Evolutionary conservation across 2,888 invertebrate species (phyloP).

Genomic region (Sesia bembeciformis): DNA sequence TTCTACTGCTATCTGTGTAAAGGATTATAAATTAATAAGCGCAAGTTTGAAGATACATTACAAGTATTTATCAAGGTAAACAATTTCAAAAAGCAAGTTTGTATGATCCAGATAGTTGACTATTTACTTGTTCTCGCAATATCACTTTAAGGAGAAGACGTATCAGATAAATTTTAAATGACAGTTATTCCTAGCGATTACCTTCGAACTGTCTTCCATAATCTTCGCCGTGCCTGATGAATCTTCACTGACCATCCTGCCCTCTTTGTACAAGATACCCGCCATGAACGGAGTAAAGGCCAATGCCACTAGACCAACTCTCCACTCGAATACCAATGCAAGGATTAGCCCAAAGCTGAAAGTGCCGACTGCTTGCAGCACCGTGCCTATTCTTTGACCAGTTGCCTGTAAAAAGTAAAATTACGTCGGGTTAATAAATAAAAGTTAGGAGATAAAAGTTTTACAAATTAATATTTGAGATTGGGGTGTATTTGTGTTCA

Average conservation of each 20-base stretch:
- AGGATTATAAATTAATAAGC: no score
- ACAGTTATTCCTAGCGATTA: slow-evolving; percentile 18
- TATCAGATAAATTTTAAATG: no score
- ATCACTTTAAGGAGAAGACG: no score
- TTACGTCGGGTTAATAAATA: no score
- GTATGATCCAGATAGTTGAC: no score
- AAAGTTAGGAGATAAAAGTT: no score
- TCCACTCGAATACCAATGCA: slow-evolving; percentile 83
- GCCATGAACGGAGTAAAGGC: slow-evolving; percentile 83
- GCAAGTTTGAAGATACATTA: no score
- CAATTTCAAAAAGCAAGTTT: no score
- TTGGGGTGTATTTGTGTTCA: no score
- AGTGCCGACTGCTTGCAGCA: slow-evolving; percentile 82
- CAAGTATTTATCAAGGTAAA: no score
- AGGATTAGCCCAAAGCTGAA: slow-evolving; percentile 77
- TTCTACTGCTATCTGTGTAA: slow-evolving; percentile 80
- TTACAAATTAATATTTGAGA: no score
- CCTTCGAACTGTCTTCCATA: slow-evolving; percentile 83
- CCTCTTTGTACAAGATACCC: slow-evolving; percentile 78
- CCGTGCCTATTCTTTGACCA: slow-evolving; percentile 85
- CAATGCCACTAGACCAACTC: slow-evolving; percentile 81
- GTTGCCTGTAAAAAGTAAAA: slow-evolving; percentile 78
- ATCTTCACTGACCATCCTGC: slow-evolving; percentile 78
- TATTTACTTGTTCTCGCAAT: no score
- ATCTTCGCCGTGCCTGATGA: slow-evolving; percentile 79